phyloP scores from a whole-genome alignment of 2,797 vertebrate species.

The Acrocephalus scirpaceus region DNA sequence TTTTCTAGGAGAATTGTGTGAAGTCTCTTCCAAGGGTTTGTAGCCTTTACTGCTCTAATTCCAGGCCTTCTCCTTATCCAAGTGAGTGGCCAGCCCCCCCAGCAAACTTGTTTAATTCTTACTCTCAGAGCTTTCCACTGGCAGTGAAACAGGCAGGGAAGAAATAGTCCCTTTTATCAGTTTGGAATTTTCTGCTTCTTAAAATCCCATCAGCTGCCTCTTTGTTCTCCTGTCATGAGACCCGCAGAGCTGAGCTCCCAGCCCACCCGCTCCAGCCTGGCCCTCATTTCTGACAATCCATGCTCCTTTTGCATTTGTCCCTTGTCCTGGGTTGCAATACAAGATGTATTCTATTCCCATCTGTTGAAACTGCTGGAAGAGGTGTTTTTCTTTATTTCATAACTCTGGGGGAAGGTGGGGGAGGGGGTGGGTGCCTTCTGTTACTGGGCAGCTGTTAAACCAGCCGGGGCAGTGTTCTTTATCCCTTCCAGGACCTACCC shows the following conservation, averaged over 20 bases:
- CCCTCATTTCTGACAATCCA: neutral
- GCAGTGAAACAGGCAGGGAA: neutral
- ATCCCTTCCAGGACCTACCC: no score
- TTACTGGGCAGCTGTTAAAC: no score
- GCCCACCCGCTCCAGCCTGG: neutral
- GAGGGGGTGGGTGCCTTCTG: no score
- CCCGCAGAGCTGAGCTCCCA: neutral
- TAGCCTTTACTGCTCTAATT: neutral
- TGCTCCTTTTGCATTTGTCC: neutral
- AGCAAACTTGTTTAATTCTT: neutral
- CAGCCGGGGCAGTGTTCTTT: no score
- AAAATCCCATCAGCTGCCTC: neutral
- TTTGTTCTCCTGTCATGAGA: neutral
- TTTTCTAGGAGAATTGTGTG: neutral
- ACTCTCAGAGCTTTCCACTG: neutral
- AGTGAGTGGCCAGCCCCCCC: neutral
- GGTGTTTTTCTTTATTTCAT: no score
- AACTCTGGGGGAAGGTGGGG: no score
- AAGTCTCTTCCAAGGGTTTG: neutral
- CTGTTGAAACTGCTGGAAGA: no score
- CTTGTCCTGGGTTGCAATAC: neutral
- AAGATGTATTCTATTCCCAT: no score
- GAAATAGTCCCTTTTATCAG: neutral
- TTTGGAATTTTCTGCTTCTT: conserved; percentile 5
- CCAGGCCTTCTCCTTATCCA: neutral